These are phyloP conservation scores for Telmatochromis sp. DNA, from an alignment of 2,113 vertebrate genomes.

Conservation along the genomic window DNA sequence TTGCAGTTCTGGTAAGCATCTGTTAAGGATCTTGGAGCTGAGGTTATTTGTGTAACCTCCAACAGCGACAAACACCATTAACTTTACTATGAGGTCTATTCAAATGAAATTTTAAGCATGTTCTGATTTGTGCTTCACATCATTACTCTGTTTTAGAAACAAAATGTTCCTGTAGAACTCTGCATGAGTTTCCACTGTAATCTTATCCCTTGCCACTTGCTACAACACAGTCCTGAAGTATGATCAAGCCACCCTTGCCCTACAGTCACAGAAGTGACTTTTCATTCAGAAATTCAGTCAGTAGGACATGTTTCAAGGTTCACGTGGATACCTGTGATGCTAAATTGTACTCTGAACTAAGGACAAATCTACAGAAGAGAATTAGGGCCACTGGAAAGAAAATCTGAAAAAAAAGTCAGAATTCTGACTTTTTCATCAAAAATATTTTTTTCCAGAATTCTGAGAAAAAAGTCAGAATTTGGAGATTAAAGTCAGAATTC, in stretches of 20 bases:
- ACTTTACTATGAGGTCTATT: not conserved
- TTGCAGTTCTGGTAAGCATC: not conserved
- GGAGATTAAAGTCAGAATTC: too few species aligned
- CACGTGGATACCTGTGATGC: fast-evolving
- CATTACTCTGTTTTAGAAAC: not conserved
- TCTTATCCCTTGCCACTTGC: not conserved
- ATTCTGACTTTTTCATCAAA: too few species aligned
- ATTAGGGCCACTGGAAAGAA: too few species aligned
- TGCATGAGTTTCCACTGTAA: not conserved
- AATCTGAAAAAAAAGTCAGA: too few species aligned
- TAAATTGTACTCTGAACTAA: not conserved
- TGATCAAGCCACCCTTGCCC: not conserved
- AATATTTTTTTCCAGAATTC: too few species aligned
- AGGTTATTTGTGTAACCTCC: not conserved
- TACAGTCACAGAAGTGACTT: not conserved
- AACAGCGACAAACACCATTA: not conserved
- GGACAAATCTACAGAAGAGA: not conserved
- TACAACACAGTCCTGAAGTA: not conserved
- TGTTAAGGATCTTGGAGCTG: not conserved
- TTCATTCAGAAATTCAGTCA: not conserved
- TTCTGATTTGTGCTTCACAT: not conserved
- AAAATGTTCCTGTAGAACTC: not conserved
- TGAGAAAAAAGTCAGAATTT: too few species aligned
- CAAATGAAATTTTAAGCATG: not conserved
- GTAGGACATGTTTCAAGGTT: not conserved